phyloP scores from a whole-genome alignment of 1,140 invertebrate species.

The Drosophila littoralis region DNA sequence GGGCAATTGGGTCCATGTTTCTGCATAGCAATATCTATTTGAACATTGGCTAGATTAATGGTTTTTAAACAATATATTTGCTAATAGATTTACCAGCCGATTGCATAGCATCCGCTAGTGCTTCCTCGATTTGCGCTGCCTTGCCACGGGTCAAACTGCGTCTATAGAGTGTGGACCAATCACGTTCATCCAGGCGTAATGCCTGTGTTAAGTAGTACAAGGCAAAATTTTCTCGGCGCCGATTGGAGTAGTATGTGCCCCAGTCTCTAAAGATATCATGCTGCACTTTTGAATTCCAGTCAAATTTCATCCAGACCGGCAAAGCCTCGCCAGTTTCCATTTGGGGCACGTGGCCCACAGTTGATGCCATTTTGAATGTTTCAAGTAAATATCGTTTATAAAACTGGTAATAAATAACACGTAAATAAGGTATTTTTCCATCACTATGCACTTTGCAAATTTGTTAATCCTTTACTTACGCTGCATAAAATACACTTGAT shows the following conservation, averaged over 20 bases:
- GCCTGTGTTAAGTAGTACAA: slow-evolving; percentile 63
- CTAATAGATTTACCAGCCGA: slow-evolving; percentile 42
- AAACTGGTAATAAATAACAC: not conserved
- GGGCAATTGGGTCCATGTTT: slow-evolving; percentile 18
- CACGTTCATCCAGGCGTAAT: slow-evolving; percentile 42
- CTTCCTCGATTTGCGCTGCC: slow-evolving; percentile 53
- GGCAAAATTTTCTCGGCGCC: slow-evolving; percentile 59
- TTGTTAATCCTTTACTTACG: not conserved
- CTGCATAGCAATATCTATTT: slow-evolving; percentile 27
- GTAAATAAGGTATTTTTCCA: too few relatives aligned
- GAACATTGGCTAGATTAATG: not conserved
- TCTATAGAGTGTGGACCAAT: slow-evolving; percentile 61
- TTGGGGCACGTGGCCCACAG: not conserved
- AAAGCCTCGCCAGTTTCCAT: slow-evolving; percentile 20
- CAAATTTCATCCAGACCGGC: slow-evolving; percentile 59
- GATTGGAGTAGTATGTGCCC: slow-evolving; percentile 67
- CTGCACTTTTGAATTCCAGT: slow-evolving; percentile 60
- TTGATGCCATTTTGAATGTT: not conserved
- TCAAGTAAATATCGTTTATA: not conserved
- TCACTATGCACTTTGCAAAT: too few relatives aligned
- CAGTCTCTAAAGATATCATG: slow-evolving; percentile 76
- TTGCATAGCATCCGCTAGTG: slow-evolving; percentile 51
- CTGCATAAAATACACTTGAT: not conserved
- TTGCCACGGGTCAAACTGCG: slow-evolving; percentile 58
- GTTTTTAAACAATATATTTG: not conserved